Conservation (phyloP, 2,797 vertebrate species). For the Gymnothorax reevesii region DNA sequence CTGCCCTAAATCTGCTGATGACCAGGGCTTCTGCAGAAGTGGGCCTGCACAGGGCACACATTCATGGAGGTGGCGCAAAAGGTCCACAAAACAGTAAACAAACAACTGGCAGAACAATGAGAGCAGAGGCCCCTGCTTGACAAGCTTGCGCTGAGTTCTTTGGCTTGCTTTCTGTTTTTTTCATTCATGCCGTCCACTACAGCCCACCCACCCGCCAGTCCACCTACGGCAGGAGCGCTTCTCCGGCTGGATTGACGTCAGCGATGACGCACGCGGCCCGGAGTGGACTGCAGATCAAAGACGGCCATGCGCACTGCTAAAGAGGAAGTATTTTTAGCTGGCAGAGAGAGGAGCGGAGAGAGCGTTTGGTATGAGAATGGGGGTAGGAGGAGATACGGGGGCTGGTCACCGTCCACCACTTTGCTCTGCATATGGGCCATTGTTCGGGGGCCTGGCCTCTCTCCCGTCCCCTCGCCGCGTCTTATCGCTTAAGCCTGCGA, state of each 20-base stretch:
- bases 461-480: background rate
- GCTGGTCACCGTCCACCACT: conserved; percentile 48
- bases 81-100: conserved; percentile 17
- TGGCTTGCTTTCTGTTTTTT: background rate
- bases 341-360: conserved; percentile 50
- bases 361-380: conserved; percentile 22
- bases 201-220: conserved; percentile 54
- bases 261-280: conserved; percentile 66
- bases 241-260: conserved; percentile 69
- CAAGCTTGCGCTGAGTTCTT: conserved; percentile 29
- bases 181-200: conserved; percentile 50
- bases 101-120: background rate
- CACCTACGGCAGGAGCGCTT: conserved; percentile 61
- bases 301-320: conserved; percentile 51
- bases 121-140: conserved; percentile 9
- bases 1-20: conserved; percentile 24
- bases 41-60: conserved; percentile 7
- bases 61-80: conserved; percentile 18
- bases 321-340: conserved; percentile 66
- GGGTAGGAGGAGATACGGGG: conserved; percentile 25
- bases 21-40: conserved; percentile 21
- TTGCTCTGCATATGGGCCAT: conserved; percentile 40
- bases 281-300: conserved; percentile 68
- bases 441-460: conserved; percentile 24
- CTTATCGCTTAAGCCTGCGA: conserved; percentile 7